Percentiles rank a stretch among this genome's conserved stretches.
These are phyloP conservation scores for Patagioenas fasciata DNA, from an alignment of 2,113 vertebrate genomes.

Conservation along the genomic window DNA sequence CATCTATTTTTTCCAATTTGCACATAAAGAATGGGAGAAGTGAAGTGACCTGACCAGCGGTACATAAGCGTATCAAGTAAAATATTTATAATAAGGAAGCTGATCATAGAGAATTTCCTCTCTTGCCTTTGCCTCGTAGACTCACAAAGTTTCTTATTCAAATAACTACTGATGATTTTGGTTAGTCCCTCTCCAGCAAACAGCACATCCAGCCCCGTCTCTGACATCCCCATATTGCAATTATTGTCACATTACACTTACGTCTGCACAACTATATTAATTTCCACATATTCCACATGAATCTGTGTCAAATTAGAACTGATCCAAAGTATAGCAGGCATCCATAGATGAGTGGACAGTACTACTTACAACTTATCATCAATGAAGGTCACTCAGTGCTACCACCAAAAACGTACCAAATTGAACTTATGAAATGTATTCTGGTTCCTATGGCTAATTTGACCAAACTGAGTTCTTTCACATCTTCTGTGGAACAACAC, in stretches of 20 bases:
- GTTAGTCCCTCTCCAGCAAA: neutral
- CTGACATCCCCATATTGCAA: neutral
- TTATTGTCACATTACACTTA: neutral
- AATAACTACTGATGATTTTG: neutral
- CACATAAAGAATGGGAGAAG: neutral
- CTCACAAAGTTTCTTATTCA: neutral
- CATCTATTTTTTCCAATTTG: neutral
- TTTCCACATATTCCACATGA: neutral
- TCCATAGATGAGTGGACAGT: neutral
- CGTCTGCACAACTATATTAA: neutral
- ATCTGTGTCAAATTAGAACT: neutral
- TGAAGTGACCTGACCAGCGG: neutral
- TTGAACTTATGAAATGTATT: neutral
- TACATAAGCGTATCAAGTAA: neutral
- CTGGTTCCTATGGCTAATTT: neutral
- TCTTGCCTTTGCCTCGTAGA: neutral
- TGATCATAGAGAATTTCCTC: neutral
- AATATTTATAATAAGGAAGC: neutral
- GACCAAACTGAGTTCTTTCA: neutral
- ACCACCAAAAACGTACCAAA: neutral
- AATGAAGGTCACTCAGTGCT: neutral
- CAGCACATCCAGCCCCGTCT: neutral
- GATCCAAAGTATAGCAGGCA: neutral
- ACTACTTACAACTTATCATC: neutral
- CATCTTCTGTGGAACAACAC: neutral